phyloP scores from a whole-genome alignment of 2,888 invertebrate species.

The Panopea generosa region DNA sequence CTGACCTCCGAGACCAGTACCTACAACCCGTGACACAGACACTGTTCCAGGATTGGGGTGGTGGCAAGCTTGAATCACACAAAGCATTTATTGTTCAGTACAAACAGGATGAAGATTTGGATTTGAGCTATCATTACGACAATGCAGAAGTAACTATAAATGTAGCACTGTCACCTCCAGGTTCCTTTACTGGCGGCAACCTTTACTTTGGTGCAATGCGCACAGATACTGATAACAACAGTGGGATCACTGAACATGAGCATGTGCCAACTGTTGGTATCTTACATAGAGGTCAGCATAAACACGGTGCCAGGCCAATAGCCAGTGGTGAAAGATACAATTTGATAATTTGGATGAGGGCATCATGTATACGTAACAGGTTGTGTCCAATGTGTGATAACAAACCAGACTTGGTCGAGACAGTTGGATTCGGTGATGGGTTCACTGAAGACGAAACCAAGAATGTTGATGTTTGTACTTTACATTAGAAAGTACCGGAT shows the following conservation, averaged over 20 bases:
- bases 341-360: constrained; percentile 86
- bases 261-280: constrained; percentile 81
- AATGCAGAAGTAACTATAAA: constrained; percentile 86
- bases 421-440: constrained; percentile 80
- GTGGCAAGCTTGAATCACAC: constrained; percentile 85
- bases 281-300: constrained; percentile 85
- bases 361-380: constrained; percentile 84
- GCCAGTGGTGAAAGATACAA: constrained; percentile 84
- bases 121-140: constrained; percentile 85
- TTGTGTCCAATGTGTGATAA: constrained; percentile 85
- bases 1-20: constrained; percentile 82
- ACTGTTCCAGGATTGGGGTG: constrained; percentile 84
- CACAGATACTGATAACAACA: constrained; percentile 49
- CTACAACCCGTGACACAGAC: constrained; percentile 80
- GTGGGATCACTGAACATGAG: constrained; percentile 53
- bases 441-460: constrained; percentile 68
- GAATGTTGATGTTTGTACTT: constrained; percentile 66
- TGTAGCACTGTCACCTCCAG: constrained; percentile 81
- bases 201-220: constrained; percentile 84
- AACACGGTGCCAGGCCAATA: constrained; percentile 85
- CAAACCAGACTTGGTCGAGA: constrained; percentile 78
- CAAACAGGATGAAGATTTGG: constrained; percentile 81
- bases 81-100: constrained; percentile 85
- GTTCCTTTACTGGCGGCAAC: constrained; percentile 83
- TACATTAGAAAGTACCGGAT: too few species aligned